phyloP scores from a whole-genome alignment of 2,797 vertebrate genomes.

The Sebastes diploproa region DNA sequence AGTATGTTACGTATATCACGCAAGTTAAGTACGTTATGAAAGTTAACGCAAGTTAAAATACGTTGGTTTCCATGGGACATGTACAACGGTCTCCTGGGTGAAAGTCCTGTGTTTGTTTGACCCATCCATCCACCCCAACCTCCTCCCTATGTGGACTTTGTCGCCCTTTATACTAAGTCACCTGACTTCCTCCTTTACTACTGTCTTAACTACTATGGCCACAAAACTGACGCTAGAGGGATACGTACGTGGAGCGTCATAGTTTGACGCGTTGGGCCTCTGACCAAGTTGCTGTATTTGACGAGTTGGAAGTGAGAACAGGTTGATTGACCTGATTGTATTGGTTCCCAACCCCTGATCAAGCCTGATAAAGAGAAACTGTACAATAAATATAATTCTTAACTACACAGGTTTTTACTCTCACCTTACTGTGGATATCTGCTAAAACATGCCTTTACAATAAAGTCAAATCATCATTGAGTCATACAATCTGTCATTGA shows the following conservation, averaged over 20 bases:
- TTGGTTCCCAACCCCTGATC: neutral
- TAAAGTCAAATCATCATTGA: neutral
- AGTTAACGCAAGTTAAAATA: neutral
- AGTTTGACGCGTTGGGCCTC: no score
- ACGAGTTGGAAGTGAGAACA: no score
- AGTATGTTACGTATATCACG: neutral
- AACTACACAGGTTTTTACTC: neutral
- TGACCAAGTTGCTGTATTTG: no score
- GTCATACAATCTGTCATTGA: neutral
- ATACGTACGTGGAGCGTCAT: no score
- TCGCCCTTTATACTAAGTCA: neutral
- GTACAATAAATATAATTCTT: no score
- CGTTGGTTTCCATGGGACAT: accelerated
- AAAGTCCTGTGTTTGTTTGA: no score
- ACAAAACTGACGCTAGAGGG: no score
- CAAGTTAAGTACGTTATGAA: neutral
- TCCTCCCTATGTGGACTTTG: neutral
- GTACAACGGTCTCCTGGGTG: no score
- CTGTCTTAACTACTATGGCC: neutral
- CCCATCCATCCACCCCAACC: no score
- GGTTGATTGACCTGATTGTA: neutral
- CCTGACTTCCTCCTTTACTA: neutral
- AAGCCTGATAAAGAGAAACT: neutral
- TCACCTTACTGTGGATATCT: neutral
- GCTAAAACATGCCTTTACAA: neutral